These are phyloP conservation scores for Melangyna quadrimaculata DNA, from an alignment of 2,888 invertebrate species.

Conservation along the genomic window DNA sequence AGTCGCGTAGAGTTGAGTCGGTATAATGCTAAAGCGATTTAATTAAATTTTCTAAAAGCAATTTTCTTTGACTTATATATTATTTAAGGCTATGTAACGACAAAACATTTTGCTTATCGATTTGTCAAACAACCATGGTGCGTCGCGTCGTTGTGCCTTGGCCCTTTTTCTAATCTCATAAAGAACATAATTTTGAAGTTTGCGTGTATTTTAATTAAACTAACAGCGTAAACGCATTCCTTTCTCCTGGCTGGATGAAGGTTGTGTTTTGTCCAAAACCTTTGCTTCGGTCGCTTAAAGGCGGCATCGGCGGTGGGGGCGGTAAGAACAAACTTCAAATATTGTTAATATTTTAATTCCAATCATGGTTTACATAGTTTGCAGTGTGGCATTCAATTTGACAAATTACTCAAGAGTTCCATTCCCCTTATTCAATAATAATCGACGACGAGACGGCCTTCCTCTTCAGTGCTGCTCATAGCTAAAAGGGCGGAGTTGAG, in stretches of 20 bases:
- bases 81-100: conserved; percentile 11
- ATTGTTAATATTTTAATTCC: conserved; percentile 70
- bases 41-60: conserved; percentile 59
- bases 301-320: background rate
- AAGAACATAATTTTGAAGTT: conserved; percentile 50
- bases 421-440: background rate
- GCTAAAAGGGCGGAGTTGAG: background rate
- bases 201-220: conserved; percentile 69
- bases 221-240: conserved; percentile 64
- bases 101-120: conserved; percentile 10
- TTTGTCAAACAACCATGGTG: conserved; percentile 12
- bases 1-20: background rate
- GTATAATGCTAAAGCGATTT: conserved; percentile 31
- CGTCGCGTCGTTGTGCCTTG: background rate
- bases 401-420: conserved; percentile 60
- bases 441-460: conserved; percentile 16
- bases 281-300: background rate
- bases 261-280: background rate
- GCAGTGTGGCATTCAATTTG: conserved; percentile 61
- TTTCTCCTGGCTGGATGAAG: background rate
- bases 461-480: background rate
- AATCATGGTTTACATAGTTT: conserved; percentile 48
- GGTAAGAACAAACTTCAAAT: conserved; percentile 38
- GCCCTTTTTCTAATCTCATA: conserved; percentile 21
- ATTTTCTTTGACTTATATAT: conserved; percentile 46